Conservation (phyloP, 2,797 vertebrate species). For the Enteromius radiatus region DNA sequence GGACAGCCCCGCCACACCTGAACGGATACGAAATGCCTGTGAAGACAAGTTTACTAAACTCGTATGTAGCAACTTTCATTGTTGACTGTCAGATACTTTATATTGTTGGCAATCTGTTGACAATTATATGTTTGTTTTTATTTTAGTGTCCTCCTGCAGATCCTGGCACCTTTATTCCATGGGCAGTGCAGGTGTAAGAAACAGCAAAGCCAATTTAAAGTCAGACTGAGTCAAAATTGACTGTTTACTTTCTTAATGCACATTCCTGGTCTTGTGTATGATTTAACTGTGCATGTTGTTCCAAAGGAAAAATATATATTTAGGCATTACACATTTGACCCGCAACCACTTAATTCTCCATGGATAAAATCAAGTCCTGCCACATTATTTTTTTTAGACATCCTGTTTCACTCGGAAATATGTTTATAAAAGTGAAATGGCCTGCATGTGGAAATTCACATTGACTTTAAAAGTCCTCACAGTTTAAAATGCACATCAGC, state of each 20-base stretch:
- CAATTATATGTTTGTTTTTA: conserved; percentile 38
- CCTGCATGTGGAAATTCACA: not conserved
- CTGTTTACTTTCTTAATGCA: not conserved
- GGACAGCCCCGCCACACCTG: conserved; percentile 92
- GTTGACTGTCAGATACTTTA: not conserved
- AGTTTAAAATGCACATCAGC: not conserved
- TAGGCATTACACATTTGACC: not conserved
- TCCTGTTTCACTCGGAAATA: not conserved
- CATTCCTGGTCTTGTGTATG: not conserved
- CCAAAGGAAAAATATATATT: not conserved
- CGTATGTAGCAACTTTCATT: conserved; percentile 73
- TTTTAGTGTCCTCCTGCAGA: conserved; percentile 82
- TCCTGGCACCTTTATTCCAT: conserved; percentile 84
- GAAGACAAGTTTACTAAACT: conserved; percentile 88
- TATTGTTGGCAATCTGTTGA: not conserved
- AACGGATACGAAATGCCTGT: conserved; percentile 92
- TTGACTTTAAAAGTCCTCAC: not conserved
- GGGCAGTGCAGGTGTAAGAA: conserved; percentile 85
- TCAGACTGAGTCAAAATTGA: not conserved
- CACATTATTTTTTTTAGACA: not conserved
- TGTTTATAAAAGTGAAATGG: not conserved
- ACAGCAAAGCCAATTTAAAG: not conserved
- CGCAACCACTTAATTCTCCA: not conserved
- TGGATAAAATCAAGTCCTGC: not conserved
- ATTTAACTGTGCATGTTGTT: not conserved